Conservation (phyloP, 2,797 vertebrate species). For the Chelonia mydas region DNA sequence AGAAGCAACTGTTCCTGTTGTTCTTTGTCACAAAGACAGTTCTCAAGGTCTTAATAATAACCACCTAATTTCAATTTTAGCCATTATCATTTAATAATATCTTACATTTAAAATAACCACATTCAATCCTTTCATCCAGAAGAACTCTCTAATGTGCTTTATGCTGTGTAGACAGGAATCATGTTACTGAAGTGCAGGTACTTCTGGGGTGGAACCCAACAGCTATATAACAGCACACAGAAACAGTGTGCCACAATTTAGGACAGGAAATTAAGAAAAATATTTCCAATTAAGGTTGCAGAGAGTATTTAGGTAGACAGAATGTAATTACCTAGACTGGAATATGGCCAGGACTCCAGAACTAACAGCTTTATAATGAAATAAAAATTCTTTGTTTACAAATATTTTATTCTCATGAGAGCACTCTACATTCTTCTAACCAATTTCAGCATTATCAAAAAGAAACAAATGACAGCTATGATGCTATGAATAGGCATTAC, state of each 20-base stretch:
- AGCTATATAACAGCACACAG: not conserved
- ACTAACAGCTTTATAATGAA: conserved; percentile 65
- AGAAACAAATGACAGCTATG: conserved; percentile 1
- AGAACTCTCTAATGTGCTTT: not conserved
- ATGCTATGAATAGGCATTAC: not conserved
- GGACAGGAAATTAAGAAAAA: conserved; percentile 51
- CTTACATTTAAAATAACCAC: not conserved
- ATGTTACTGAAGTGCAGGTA: conserved; percentile 2
- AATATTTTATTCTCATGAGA: conserved; percentile 21
- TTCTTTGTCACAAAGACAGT: not conserved
- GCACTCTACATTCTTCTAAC: not conserved
- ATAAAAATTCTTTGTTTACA: conserved; percentile 62
- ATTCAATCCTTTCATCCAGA: not conserved
- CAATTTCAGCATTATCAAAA: conserved; percentile 27
- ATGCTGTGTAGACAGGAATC: not conserved
- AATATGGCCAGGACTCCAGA: conserved; percentile 50
- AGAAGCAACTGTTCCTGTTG: not conserved
- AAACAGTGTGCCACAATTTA: not conserved
- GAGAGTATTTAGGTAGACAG: conserved; percentile 26
- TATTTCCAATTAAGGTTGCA: conserved; percentile 44
- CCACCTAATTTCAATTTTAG: not conserved
- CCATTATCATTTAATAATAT: not conserved
- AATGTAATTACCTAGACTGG: conserved; percentile 45
- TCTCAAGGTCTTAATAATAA: not conserved
- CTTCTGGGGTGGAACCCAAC: not conserved